Evolutionary conservation across 1,140 invertebrate genomes (phyloP), one percentile per base, ranked within the genome.

Genomic region (Neodiprion lecontei): DNA sequence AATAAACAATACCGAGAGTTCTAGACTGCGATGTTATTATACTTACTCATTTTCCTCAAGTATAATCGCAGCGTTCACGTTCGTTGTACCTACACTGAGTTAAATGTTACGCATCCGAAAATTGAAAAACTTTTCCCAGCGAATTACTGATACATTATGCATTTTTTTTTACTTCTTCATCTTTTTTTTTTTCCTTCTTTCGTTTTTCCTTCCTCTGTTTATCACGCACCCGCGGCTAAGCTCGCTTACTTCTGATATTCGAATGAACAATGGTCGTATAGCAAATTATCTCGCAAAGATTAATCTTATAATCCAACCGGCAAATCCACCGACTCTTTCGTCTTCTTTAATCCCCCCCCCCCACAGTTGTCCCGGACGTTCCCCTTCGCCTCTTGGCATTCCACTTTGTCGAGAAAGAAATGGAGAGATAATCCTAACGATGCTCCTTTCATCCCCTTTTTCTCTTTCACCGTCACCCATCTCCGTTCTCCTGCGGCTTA

Each of bases 341-440:
- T 61, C 53, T 61, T 61, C 53, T 61, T 61, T 61, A 14, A 61
- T 61, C n/a, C 53, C 11, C 53, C 8, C 17, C 17, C 17, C 53
- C 53, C n/a, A 14, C 53, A 12, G n/a, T 61, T 61, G 28, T 61
- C 53, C 53, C 7, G 11, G 8, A 17, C 53, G 53, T 61, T 14
- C 53, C 53, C 53, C n/a, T 4, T 61, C 11, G 53, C 53, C 53
- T 17, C n/a, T 12, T 61, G 53, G 53, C n/a, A 61, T 61, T 61
- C 53, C 53, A 61, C 53, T 61, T 61, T 61, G 53, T 17, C 53
- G 53, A 61, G 53, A 17, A 61, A 61, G 53, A 61, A 61, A 61
- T 61, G 53, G 53, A 61, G 53, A 61, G 53, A 61, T 61, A 61
- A 61, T 61, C 53, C 53, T 61, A 61, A 61, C 53, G 53, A 61